Percentiles rank a stretch among this genome's conserved stretches.
phyloP scores from a whole-genome alignment of 2,113 vertebrate species.

The Macquaria australasica region DNA sequence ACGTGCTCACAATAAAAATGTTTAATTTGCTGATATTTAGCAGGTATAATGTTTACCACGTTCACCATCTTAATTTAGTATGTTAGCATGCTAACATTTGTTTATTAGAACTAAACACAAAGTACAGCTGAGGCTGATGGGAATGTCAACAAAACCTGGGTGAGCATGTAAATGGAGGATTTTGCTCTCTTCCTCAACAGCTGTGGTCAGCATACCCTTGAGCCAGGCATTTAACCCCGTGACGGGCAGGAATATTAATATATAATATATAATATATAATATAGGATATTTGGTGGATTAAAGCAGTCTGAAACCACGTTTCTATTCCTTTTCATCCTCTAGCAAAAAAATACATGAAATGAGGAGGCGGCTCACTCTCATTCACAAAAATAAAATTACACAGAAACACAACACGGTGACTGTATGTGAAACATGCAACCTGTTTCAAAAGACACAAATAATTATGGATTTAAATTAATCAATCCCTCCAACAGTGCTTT shows the following conservation, averaged over 20 bases:
- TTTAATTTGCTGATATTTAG: neutral
- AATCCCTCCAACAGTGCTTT: conserved; percentile 35
- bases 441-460: neutral
- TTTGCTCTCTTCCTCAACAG: neutral
- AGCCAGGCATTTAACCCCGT: conserved; percentile 23
- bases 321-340: neutral
- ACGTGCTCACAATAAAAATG: too few relatives aligned
- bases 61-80: neutral
- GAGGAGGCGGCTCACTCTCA: neutral
- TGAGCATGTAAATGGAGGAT: conserved; percentile 1
- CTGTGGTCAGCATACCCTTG: neutral
- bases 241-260: neutral
- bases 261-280: too few relatives aligned
- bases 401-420: neutral
- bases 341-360: conserved; percentile 10
- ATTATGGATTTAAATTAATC: conserved; percentile 37
- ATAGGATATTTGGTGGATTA: neutral
- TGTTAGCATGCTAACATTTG: neutral
- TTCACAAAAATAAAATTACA: neutral
- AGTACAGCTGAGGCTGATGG: neutral
- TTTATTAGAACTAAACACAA: neutral
- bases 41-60: neutral
- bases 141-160: neutral
- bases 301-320: neutral
- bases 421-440: neutral